Conservation (phyloP, 2,797 vertebrate genomes). For the Columba guinea region DNA sequence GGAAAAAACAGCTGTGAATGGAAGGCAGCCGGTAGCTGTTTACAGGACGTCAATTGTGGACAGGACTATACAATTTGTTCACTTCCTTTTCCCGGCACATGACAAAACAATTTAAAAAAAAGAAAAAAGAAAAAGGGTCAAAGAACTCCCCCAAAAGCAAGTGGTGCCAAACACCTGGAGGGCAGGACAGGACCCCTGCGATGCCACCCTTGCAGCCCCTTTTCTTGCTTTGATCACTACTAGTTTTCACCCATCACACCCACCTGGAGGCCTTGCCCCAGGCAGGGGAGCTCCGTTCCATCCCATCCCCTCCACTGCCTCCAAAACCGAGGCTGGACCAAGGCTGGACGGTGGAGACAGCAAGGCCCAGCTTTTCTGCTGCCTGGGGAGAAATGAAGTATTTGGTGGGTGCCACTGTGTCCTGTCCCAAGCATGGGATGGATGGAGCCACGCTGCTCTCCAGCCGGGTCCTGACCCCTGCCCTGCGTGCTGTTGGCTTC, state of each 20-base stretch:
- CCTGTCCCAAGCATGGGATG: not conserved
- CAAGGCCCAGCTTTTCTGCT: not conserved
- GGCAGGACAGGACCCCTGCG: not conserved
- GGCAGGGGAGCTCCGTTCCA: not conserved
- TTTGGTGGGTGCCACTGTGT: not conserved
- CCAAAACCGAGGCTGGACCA: not conserved
- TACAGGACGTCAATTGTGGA: slow-evolving; percentile 56
- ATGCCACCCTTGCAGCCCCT: not conserved
- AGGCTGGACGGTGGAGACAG: not conserved
- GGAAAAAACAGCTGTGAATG: slow-evolving; percentile 56
- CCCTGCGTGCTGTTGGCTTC: not conserved
- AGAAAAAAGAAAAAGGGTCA: not conserved
- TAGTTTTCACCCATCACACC: too few relatives aligned
- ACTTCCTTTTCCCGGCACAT: slow-evolving; percentile 52
- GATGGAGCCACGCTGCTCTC: not conserved
- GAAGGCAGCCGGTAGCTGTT: slow-evolving; percentile 43
- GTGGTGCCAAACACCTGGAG: not conserved
- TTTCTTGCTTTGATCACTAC: too few relatives aligned
- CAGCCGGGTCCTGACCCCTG: not conserved
- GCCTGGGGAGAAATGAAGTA: not conserved
- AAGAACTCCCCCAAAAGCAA: not conserved
- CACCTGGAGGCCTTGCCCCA: not conserved
- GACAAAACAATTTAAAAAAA: slow-evolving; percentile 31
- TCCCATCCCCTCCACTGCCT: not conserved
- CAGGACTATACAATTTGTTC: slow-evolving; percentile 42